A percentile compares a stretch with the other conserved stretches of the same genome.
Conservation (phyloP, 2,113 vertebrate species). For the Verasper variegatus region DNA sequence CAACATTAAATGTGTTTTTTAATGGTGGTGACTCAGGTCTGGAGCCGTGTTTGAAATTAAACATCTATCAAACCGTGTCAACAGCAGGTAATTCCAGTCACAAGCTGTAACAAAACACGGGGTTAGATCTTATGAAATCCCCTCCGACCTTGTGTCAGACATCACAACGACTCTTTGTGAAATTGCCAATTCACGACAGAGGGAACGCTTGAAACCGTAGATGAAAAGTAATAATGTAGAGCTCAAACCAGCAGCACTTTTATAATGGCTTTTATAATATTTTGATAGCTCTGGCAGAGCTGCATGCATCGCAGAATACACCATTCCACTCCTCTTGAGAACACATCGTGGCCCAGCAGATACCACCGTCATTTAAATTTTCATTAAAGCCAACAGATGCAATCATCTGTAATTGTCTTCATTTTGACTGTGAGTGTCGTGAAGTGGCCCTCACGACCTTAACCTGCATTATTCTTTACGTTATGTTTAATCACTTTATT, state of each 20-base stretch:
- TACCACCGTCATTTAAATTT: constrained; percentile 15
- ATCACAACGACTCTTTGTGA: neutral
- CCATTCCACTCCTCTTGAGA: constrained; percentile 5
- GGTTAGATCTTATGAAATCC: neutral
- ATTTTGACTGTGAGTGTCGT: neutral
- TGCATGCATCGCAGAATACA: constrained; percentile 6
- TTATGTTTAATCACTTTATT: too few relatives aligned
- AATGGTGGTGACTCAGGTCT: too few relatives aligned
- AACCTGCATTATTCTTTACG: constrained; percentile 27
- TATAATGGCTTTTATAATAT: neutral
- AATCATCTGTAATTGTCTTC: constrained; percentile 36
- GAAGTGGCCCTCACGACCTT: constrained; percentile 29
- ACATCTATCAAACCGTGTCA: too few relatives aligned
- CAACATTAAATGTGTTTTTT: too few relatives aligned
- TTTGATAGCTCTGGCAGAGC: neutral
- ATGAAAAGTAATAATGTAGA: constrained; percentile 3
- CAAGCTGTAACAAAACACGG: too few relatives aligned
- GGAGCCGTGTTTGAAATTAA: too few relatives aligned
- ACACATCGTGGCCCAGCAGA: neutral
- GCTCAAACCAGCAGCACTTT: neutral
- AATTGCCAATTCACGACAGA: neutral
- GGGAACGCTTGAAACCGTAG: too few relatives aligned
- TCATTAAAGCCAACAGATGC: constrained; percentile 2
- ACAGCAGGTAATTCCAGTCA: neutral
- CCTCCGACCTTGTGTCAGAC: neutral